Percentiles rank a stretch among this genome's conserved stretches.
These are phyloP conservation scores for Holacanthus passer DNA, from an alignment of 2,113 vertebrate species.

Conservation along the genomic window DNA sequence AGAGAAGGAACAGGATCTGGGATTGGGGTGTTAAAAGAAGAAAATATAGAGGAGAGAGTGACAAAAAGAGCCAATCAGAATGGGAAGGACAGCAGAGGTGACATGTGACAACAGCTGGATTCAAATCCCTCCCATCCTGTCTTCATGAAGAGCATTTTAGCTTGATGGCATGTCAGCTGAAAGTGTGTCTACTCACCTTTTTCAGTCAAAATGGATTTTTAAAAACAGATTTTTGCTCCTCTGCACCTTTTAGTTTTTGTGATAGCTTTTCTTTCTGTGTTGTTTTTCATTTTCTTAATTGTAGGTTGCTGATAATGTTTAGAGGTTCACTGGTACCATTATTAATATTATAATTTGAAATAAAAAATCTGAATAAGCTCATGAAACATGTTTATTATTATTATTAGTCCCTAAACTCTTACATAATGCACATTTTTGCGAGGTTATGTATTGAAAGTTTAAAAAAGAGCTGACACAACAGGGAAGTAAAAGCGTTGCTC, in stretches of 20 bases:
- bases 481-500: neutral
- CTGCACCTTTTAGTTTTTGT: neutral
- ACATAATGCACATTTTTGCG: neutral
- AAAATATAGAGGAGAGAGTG: slow-evolving; percentile 24
- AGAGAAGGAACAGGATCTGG: neutral
- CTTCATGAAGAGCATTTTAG: slow-evolving; percentile 4
- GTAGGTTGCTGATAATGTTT: neutral
- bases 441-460: no score
- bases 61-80: slow-evolving; percentile 4
- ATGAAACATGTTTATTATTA: neutral
- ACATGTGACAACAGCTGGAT: slow-evolving; percentile 32
- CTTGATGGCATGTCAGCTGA: slow-evolving; percentile 4
- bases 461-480: neutral
- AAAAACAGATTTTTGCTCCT: neutral
- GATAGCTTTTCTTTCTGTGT: neutral
- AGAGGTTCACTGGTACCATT: neutral
- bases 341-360: neutral
- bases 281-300: neutral
- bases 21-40: neutral
- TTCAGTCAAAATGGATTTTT: neutral
- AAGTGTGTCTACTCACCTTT: neutral
- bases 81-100: slow-evolving; percentile 6
- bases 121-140: neutral
- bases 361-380: neutral
- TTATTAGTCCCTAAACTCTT: neutral